Evolutionary conservation across 2,113 vertebrate species (phyloP), one percentile per base, ranked within the genome.

Genomic region (Caretta caretta): DNA sequence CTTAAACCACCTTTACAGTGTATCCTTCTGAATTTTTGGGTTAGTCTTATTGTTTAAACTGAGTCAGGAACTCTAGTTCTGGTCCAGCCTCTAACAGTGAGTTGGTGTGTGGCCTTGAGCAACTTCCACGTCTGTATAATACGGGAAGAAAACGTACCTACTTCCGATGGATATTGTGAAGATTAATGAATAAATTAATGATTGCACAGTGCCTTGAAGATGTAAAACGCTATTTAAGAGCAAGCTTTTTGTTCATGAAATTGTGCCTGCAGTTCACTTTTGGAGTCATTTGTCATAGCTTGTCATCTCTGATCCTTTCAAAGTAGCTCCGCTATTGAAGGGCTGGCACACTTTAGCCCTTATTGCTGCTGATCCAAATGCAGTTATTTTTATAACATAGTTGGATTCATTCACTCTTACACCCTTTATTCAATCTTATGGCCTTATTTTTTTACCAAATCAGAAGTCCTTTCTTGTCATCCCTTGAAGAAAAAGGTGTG

Each of bases 71-170:
- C 24, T 81, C 19, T 80, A 86, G n/a, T 94, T 89, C 29, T 72
- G 35, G 10, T 93, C 89, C 57, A 94, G 49, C 62, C 8, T 53
- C 56, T 87, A 83, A 54, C 17, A 84, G 10, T 90, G 59, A 92
- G 42, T 89, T 86, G 42, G 35, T 83, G 5, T 1, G 14, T 94
- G 35, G 48, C 84, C 83, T 93, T 75, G 25, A 84, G 24, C 24
- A 84, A 14, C 20, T 29, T 90, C 38, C 59, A 35, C 6, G 46
- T 85, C 78, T 83, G 6, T 84, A 79, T 93, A 53, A 88, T 92
- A 84, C 80, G 31, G 69, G 35, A 86, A 89, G n/a, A 90, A 83
- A 96, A 95, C 94, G 95, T 94, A 96, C 96, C 95, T 91, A 92
- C 92, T 95, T 93, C 78, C 72, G 56, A 95, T 50, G 86, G 81